A percentile compares a stretch with the other conserved stretches of the same genome.
These are phyloP conservation scores for Amphilophus citrinellus DNA, from an alignment of 2,113 vertebrate genomes.

Conservation along the genomic window DNA sequence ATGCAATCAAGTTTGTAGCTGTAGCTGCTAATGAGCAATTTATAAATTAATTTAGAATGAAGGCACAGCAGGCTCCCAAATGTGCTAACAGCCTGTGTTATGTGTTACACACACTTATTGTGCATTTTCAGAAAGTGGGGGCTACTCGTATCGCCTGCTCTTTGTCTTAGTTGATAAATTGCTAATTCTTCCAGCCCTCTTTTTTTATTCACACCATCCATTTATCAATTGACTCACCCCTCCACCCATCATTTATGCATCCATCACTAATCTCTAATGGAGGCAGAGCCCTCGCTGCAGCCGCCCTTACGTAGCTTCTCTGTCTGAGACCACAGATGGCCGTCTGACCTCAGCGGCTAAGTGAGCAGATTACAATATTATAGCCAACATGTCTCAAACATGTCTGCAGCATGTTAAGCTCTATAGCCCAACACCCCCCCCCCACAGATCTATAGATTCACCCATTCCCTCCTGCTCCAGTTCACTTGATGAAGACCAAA, in stretches of 20 bases:
- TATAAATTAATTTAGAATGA: background rate
- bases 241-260: background rate
- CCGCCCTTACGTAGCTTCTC: conserved; percentile 8
- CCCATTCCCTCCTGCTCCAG: background rate
- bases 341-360: conserved; percentile 47
- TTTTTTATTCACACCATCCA: background rate
- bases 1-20: background rate
- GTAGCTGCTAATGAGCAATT: background rate
- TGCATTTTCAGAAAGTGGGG: background rate
- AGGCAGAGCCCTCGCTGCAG: background rate
- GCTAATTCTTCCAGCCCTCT: background rate
- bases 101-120: background rate
- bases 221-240: background rate
- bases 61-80: background rate
- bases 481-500: background rate
- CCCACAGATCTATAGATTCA: background rate
- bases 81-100: background rate
- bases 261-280: background rate
- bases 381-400: conserved; percentile 33
- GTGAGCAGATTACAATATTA: conserved; percentile 57
- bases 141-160: background rate
- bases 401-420: conserved; percentile 29
- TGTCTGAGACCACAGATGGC: conserved; percentile 67
- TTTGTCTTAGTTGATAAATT: background rate
- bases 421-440: background rate